Conservation (phyloP, 2,888 invertebrate species). For the Unio pictorum region DNA sequence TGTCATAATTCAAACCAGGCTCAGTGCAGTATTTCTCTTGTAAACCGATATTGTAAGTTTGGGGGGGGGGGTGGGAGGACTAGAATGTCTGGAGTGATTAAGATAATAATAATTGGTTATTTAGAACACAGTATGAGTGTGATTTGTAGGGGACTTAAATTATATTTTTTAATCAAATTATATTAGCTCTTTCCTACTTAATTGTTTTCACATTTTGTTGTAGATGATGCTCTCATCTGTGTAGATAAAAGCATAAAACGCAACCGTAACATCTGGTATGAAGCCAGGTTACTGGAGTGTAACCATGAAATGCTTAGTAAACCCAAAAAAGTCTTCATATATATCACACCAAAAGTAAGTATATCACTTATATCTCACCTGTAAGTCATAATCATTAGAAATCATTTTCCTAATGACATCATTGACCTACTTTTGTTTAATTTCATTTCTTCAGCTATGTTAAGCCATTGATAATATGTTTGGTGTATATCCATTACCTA, state of each 20-base stretch:
- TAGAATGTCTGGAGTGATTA: too few species aligned
- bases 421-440: not conserved
- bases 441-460: too few species aligned
- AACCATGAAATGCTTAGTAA: slow-evolving; percentile 79
- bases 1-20: too few species aligned
- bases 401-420: not conserved
- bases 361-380: not conserved
- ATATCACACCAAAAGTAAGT: slow-evolving; percentile 84
- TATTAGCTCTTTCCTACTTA: not conserved
- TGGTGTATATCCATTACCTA: too few species aligned
- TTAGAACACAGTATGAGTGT: too few species aligned
- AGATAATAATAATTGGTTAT: too few species aligned
- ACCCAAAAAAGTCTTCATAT: slow-evolving; percentile 90
- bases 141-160: not conserved
- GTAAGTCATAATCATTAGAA: not conserved
- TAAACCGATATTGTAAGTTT: too few species aligned
- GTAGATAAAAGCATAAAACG: slow-evolving; percentile 90
- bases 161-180: not conserved
- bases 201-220: slow-evolving; percentile 6
- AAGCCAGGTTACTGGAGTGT: slow-evolving; percentile 82
- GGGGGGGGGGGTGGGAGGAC: too few species aligned
- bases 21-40: too few species aligned
- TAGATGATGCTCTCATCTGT: slow-evolving; percentile 84
- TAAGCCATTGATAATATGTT: too few species aligned
- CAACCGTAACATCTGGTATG: slow-evolving; percentile 86